Conservation (phyloP, 2,113 vertebrate genomes). For the Ochotona curzoniae region DNA sequence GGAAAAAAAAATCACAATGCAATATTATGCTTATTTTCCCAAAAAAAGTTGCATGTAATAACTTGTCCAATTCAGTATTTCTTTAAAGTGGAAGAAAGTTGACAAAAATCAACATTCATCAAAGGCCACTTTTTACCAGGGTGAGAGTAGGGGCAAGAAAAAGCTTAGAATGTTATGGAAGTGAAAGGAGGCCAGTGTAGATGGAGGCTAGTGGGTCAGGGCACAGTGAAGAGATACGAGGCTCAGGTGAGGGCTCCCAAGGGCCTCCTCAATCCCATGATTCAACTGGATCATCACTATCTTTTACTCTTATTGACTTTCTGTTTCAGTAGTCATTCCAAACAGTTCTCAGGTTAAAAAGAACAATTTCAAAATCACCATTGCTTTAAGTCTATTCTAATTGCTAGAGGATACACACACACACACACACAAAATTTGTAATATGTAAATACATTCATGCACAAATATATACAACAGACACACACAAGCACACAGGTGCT, state of each 20-base stretch:
- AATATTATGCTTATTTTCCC: neutral
- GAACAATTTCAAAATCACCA: neutral
- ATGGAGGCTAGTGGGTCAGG: neutral
- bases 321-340: neutral
- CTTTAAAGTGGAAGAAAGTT: neutral
- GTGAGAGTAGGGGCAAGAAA: neutral
- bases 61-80: neutral
- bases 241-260: neutral
- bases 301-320: constrained; percentile 6
- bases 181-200: neutral
- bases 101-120: neutral
- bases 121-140: neutral
- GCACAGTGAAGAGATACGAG: neutral
- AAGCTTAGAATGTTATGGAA: neutral
- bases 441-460: neutral
- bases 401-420: neutral
- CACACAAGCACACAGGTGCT: neutral
- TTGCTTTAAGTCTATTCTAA: constrained; percentile 6
- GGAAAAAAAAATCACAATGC: neutral
- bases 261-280: neutral
- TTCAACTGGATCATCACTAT: neutral
- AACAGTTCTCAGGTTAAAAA: constrained; percentile 7
- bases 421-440: neutral
- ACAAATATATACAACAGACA: neutral
- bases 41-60: neutral